Base-by-base conservation (phyloP, 2,888 invertebrate genomes). In the Stenchaetothrips biformis region DNA sequence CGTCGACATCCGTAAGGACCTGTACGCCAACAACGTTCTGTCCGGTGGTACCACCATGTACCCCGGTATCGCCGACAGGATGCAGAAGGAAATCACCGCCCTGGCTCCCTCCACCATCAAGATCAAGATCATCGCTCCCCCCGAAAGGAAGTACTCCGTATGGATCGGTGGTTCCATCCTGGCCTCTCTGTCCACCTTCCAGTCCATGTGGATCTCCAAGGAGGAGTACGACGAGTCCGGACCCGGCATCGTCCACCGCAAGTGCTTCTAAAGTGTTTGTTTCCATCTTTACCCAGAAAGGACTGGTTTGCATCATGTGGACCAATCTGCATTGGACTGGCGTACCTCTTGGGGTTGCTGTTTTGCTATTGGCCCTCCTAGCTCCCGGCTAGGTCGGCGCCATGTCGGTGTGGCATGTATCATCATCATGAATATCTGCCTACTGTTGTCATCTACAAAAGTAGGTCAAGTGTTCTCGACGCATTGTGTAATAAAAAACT, bases 61-160 rank as follows among this genome's bases (percentile, higher is more conserved):
- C 91, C 93, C 94, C 87, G 93, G 93, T 91, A 94, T 95, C 89
- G 94, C 94, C 87, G 94, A 95, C 91, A 91, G 94, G 87, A 94
- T 95, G 92, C 94, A 94, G 90, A 94, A 94, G 90, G 94, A 95
- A 89, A 94, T 95, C 90, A 94, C 95, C 86, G 92, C 94, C 86
- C 90, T 95, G 85, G 95, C 96, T 83, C 96, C 96, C 85, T 93
- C 94, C 83, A 95, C 95, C 87, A 96, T 95, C 92, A 96, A 95
- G 90, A 95, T 96, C 91, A 96, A 95, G 92, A 96, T 96, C 90
- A 96, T 95, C 88, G 94, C 95, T 88, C 94, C 95, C 87, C 95
- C 95, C 85, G 95, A 95, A 87, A 91, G 95, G 89, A 94, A 95
- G 87, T 95, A 95, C 91, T 95, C 95, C 89, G 95, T 95, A 86